A percentile compares a stretch with the other conserved stretches of the same genome.
These are phyloP conservation scores for Ceratoteleas bidentatus DNA, from an alignment of 1,140 invertebrate species.

Conservation along the genomic window DNA sequence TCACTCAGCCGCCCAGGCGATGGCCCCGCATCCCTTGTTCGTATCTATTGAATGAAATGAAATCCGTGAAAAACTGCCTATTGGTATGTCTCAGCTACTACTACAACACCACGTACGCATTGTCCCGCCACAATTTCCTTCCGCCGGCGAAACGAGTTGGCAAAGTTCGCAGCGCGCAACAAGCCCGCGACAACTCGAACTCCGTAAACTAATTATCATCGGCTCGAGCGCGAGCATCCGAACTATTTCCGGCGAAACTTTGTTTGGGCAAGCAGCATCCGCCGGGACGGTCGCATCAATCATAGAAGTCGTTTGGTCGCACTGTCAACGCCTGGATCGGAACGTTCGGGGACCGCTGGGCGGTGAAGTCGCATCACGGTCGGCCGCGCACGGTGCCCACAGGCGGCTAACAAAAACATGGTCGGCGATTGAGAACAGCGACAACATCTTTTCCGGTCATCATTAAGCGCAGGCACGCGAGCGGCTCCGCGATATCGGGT, in stretches of 20 bases:
- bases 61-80: no score
- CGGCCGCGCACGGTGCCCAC: conserved; percentile 6
- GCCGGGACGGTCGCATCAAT: conserved; percentile 11
- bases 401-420: conserved; percentile 37
- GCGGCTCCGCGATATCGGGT: conserved; percentile 48
- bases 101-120: no score
- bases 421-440: conserved; percentile 23
- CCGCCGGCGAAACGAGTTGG: no score
- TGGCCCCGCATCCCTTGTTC: no score
- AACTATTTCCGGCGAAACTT: conserved; percentile 15
- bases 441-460: conserved; percentile 61
- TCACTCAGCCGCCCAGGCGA: no score
- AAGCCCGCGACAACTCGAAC: not conserved
- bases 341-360: not conserved
- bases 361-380: conserved; percentile 10
- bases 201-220: not conserved
- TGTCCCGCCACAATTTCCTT: no score
- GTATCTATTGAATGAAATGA: no score
- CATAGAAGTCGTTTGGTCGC: conserved; percentile 24
- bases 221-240: not conserved
- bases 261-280: not conserved
- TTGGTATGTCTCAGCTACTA: no score
- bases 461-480: conserved; percentile 59
- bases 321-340: conserved; percentile 35
- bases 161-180: no score